Evolutionary conservation across 1,140 invertebrate species (phyloP).

Genomic region (Schmidtea mediterranea): DNA sequence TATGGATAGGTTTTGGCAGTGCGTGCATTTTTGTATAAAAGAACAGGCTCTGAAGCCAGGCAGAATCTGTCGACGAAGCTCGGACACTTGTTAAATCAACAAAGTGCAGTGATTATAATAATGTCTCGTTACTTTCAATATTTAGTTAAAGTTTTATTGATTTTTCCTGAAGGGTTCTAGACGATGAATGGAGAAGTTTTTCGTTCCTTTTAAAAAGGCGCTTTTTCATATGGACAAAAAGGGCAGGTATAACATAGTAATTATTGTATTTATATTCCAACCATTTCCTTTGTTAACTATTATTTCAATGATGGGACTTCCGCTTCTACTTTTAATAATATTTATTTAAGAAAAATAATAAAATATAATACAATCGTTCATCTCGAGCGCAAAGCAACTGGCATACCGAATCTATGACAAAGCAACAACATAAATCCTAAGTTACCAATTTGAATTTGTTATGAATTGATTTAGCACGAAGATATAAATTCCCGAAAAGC

Average conservation of each 20-base stretch:
- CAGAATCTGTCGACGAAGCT: constrained; percentile 44
- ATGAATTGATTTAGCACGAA: too few species aligned
- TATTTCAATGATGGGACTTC: background rate
- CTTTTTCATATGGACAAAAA: constrained; percentile 62
- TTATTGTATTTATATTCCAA: constrained; percentile 4
- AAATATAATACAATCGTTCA: background rate
- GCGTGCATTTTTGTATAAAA: constrained; percentile 64
- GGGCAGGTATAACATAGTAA: constrained; percentile 32
- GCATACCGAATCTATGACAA: too few species aligned
- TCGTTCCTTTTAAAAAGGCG: constrained; percentile 52
- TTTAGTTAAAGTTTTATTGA: background rate
- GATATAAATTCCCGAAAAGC: too few species aligned
- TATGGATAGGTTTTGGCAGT: constrained; percentile 52
- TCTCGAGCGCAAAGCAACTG: too few species aligned
- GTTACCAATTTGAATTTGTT: too few species aligned
- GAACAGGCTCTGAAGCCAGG: constrained; percentile 49
- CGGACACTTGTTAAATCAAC: constrained; percentile 32
- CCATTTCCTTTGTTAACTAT: background rate
- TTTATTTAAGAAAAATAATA: background rate
- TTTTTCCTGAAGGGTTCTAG: constrained; percentile 32
- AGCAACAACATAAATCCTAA: too few species aligned
- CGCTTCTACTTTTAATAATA: background rate
- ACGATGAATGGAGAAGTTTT: constrained; percentile 22
- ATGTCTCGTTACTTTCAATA: background rate
- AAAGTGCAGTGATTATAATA: constrained; percentile 11